Percentiles rank a stretch among this genome's conserved stretches.
Evolutionary conservation across 2,888 invertebrate species (phyloP).

Genomic region (Macropis europaea): DNA sequence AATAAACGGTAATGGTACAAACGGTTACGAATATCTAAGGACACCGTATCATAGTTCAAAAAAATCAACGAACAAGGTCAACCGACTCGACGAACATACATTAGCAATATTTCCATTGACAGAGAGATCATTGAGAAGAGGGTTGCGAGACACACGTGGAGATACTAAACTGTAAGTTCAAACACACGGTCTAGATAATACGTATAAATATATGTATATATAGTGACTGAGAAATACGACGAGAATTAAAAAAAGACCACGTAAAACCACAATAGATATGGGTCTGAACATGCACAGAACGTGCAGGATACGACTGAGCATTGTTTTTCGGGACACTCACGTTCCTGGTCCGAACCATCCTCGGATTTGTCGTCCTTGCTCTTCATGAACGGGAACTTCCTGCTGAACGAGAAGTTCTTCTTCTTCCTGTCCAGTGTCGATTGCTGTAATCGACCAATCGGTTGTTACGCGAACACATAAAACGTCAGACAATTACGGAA

Average conservation of each 20-base stretch:
- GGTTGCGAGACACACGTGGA: slow-evolving; percentile 13
- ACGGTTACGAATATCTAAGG: neutral
- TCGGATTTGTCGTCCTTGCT: slow-evolving; percentile 99
- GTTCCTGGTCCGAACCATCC: slow-evolving; percentile 98
- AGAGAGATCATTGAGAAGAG: slow-evolving; percentile 3
- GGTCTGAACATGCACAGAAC: slow-evolving; percentile 72
- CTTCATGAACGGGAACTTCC: slow-evolving; percentile 99
- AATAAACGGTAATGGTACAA: neutral
- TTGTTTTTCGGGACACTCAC: slow-evolving; percentile 85
- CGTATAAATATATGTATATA: slow-evolving; percentile 15
- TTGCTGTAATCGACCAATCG: slow-evolving; percentile 83
- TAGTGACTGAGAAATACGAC: slow-evolving; percentile 49
- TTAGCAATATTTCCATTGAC: neutral
- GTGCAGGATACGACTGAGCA: slow-evolving; percentile 66
- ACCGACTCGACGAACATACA: neutral
- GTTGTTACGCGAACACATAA: slow-evolving; percentile 1
- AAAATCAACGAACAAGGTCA: neutral
- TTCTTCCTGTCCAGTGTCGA: slow-evolving; percentile 97
- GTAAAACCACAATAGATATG: slow-evolving; percentile 57
- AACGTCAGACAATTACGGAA: too few species aligned
- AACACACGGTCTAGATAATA: slow-evolving; percentile 36
- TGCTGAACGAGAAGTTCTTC: slow-evolving; percentile 98
- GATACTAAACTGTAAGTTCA: slow-evolving; percentile 19
- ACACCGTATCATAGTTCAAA: neutral
- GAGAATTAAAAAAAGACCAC: slow-evolving; percentile 47